A percentile compares a stretch with the other conserved stretches of the same genome.
Conservation (phyloP, 2,797 vertebrate species). For the Yasuhikotakia modesta region DNA sequence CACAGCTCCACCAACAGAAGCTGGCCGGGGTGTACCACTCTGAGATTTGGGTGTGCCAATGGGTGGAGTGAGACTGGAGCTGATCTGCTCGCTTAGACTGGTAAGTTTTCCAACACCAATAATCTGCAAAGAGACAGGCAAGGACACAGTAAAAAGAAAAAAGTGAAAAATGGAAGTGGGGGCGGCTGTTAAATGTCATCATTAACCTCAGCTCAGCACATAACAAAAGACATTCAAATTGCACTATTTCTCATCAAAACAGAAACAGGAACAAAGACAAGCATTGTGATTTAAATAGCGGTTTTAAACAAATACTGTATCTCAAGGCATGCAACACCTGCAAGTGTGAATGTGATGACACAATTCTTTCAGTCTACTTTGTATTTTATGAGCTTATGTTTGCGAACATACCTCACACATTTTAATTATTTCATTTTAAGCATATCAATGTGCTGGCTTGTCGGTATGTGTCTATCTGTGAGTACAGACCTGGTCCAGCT, state of each 20-base stretch:
- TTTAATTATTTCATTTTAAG: neutral
- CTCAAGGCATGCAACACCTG: slow-evolving; percentile 53
- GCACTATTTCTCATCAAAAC: slow-evolving; percentile 15
- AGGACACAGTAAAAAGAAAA: slow-evolving; percentile 1
- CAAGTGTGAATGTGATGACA: slow-evolving; percentile 30
- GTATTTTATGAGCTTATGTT: slow-evolving; percentile 9
- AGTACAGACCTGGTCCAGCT: slow-evolving; percentile 88
- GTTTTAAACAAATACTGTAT: slow-evolving; percentile 56
- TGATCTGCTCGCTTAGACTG: slow-evolving; percentile 81
- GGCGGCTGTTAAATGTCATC: neutral
- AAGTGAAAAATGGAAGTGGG: neutral
- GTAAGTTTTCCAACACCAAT: slow-evolving; percentile 77
- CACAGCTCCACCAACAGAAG: slow-evolving; percentile 69
- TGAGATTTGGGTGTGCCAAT: slow-evolving; percentile 86
- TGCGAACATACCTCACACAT: slow-evolving; percentile 1
- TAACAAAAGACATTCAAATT: slow-evolving; percentile 1
- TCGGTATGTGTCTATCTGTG: slow-evolving; percentile 23
- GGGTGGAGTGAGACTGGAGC: slow-evolving; percentile 82
- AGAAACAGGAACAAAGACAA: slow-evolving; percentile 67
- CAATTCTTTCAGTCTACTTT: slow-evolving; percentile 22
- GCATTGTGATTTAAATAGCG: slow-evolving; percentile 58
- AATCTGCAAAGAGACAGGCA: slow-evolving; percentile 61
- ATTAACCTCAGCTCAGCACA: slow-evolving; percentile 6
- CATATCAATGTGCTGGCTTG: neutral
- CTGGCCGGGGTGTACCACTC: slow-evolving; percentile 74